These are phyloP conservation scores for Lasioglossum calceatum DNA, from an alignment of 2,888 invertebrate species.

Conservation along the genomic window DNA sequence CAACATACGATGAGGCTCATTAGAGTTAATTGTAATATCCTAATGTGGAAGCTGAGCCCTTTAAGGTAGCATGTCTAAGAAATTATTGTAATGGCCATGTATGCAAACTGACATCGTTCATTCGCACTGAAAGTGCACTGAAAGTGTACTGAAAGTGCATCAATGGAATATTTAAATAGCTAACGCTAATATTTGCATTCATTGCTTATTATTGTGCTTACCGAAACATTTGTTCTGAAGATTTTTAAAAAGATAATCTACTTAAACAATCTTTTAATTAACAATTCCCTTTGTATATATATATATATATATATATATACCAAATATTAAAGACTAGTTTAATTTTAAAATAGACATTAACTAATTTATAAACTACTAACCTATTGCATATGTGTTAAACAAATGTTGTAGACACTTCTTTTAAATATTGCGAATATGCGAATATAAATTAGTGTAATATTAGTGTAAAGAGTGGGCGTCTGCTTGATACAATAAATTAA, in stretches of 20 bases:
- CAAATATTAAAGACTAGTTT: neutral
- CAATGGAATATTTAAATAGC: neutral
- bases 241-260: neutral
- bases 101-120: neutral
- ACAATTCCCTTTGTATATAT: neutral
- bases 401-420: neutral
- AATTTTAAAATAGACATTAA: neutral
- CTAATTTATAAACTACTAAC: neutral
- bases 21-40: constrained; percentile 65
- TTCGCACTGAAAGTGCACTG: neutral
- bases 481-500: neutral
- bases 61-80: constrained; percentile 42
- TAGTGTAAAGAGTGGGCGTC: neutral
- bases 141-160: neutral
- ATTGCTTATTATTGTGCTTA: neutral
- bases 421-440: neutral
- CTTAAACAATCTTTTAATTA: neutral
- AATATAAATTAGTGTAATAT: neutral
- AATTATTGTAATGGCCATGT: neutral
- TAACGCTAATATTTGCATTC: neutral
- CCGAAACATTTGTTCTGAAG: neutral
- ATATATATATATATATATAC: neutral
- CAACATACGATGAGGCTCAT: constrained; percentile 59
- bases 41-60: constrained; percentile 53
- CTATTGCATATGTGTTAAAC: neutral